Conservation (phyloP, 2,888 invertebrate genomes). For the Andrena trimmerana region DNA sequence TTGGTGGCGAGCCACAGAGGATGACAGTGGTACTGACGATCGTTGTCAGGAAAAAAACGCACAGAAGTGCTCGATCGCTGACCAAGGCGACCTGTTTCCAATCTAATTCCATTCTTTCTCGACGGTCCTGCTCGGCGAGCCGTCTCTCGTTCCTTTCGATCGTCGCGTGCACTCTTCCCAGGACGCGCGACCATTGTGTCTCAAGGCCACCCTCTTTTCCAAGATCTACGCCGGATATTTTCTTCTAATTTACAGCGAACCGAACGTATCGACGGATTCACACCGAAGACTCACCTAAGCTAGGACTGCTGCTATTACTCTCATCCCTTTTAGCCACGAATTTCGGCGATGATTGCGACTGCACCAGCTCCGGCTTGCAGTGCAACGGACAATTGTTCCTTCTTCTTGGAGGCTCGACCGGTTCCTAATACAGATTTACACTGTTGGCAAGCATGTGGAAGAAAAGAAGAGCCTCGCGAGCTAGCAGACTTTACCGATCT, state of each 20-base stretch:
- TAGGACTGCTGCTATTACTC: conserved; percentile 74
- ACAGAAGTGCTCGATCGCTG: conserved; percentile 92
- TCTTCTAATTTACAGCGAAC: conserved; percentile 5
- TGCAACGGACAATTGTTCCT: conserved; percentile 79
- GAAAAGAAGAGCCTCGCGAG: not conserved
- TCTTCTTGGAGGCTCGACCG: conserved; percentile 71
- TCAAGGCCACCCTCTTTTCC: conserved; percentile 86
- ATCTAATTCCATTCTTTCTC: conserved; percentile 93
- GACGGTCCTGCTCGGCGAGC: conserved; percentile 91
- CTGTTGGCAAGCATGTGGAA: not conserved
- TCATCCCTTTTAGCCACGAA: conserved; percentile 71
- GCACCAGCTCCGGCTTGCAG: conserved; percentile 74
- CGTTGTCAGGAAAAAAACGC: conserved; percentile 91
- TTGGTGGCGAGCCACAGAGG: conserved; percentile 89
- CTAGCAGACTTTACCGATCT: conserved; percentile 53
- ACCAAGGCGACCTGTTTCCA: conserved; percentile 94
- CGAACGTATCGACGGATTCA: not conserved
- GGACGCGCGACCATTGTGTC: conserved; percentile 89
- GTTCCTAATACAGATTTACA: conserved; percentile 55
- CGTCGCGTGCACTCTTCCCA: conserved; percentile 90
- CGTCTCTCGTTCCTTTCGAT: conserved; percentile 93
- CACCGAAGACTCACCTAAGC: conserved; percentile 70
- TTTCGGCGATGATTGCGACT: conserved; percentile 75
- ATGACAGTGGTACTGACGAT: conserved; percentile 93
- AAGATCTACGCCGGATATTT: conserved; percentile 65